Base-by-base conservation (phyloP, 1,140 invertebrate genomes). In the Eupristina koningsbergeri region DNA sequence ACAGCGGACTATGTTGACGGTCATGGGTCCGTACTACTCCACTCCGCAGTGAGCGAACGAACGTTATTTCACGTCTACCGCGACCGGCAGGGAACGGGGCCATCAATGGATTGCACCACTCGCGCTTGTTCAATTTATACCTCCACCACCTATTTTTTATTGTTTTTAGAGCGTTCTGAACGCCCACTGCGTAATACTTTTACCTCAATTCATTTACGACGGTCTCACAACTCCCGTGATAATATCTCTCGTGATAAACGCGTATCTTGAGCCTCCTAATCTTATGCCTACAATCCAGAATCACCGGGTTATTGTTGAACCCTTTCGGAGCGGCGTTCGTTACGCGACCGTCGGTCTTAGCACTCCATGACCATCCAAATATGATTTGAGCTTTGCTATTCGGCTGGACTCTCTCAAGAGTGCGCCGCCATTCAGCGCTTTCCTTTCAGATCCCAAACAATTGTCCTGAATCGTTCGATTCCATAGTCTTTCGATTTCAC, bases 61-160 rank as follows among this genome's bases (percentile, higher is more conserved):
- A n/a, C n/a, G n/a, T n/a, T n/a, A n/a, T n/a, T n/a, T n/a, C n/a
- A n/a, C n/a, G n/a, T n/a, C n/a, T n/a, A n/a, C n/a, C n/a, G n/a
- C n/a, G n/a, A 92, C 0, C 90, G 93, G 74, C 91, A 92, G 67
- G 80, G 7, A 74, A 53, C 19, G 67, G 13, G 1, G 69, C 67
- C 80, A 81, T 73, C 36, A 61, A 36, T 41, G 80, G 80, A 26
- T 81, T 61, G 36, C 41, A 9, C 26, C 69, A 69, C 58, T 74
- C 53, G 45, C 26, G 41, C 26, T 34, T 58, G 5, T 34, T 15
- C 31, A 58, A 29, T 74, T 22, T 31, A 63, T 69, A 81, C 15
- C 39, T n/a, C 1, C 73, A 7, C 8, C 80, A 81, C 7, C 63
- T 41, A 19, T 29, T 41, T 58, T 13, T 29, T 29, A 81, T n/a